Conservation (phyloP, 2,888 invertebrate species). For the Drosophila mimetica region DNA sequence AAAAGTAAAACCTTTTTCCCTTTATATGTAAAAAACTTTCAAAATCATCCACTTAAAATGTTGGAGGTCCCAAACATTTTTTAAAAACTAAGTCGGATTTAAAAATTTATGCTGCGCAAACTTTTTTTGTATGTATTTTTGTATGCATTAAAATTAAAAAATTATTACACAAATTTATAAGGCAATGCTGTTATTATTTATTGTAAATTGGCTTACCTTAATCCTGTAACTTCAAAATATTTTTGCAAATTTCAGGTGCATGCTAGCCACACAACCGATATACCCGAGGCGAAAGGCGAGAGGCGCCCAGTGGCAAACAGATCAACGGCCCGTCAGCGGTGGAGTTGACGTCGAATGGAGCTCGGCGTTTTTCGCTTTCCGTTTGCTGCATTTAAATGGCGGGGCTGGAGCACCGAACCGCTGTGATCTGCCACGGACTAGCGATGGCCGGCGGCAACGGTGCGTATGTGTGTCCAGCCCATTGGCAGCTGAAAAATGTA, state of each 20-base stretch:
- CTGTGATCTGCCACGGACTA: slow-evolving; percentile 27
- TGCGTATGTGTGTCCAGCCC: slow-evolving; percentile 66
- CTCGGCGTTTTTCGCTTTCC: slow-evolving; percentile 21
- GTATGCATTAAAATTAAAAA: too few species aligned
- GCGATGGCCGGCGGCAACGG: slow-evolving; percentile 51
- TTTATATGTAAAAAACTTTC: too few species aligned
- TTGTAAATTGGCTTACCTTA: too few species aligned
- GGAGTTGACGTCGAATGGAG: slow-evolving; percentile 37
- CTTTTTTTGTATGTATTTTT: too few species aligned
- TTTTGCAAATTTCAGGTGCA: background rate
- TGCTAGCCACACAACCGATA: slow-evolving; percentile 6
- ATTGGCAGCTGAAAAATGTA: slow-evolving; percentile 70
- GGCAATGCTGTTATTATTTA: too few species aligned
- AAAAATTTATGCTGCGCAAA: too few species aligned
- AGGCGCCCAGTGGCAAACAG: slow-evolving; percentile 44
- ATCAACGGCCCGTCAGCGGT: slow-evolving; percentile 70
- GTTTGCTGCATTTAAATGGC: slow-evolving; percentile 57
- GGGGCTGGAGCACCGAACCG: slow-evolving; percentile 12
- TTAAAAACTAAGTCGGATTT: too few species aligned
- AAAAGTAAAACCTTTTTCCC: too few species aligned
- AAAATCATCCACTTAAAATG: too few species aligned
- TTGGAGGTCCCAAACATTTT: too few species aligned
- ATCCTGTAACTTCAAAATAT: background rate
- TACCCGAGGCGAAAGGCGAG: background rate
- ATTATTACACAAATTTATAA: too few species aligned